Evolutionary conservation across 2,888 invertebrate species (phyloP), one percentile per base, ranked within the genome.

Genomic region (Lithophane socia): DNA sequence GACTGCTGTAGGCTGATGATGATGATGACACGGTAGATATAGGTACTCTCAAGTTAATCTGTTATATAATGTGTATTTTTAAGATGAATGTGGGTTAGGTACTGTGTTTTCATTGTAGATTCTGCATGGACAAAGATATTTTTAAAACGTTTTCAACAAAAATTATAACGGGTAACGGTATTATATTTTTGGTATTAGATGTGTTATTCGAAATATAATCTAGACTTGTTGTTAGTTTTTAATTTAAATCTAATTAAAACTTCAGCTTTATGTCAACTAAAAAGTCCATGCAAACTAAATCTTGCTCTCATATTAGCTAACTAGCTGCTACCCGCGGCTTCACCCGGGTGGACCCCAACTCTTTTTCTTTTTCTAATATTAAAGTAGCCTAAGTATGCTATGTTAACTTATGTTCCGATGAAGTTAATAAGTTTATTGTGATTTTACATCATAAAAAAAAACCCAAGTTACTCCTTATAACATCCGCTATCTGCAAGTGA

Each of bases 31-130:
- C n/a, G 3, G 4, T 16, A n/a, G 3, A 2, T 16, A n/a, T 16
- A n/a, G 21, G 7, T 21, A 29, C 21, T 37, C 29, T 18, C 7
- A 24, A 24, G 18, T 42, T 9, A 72, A 24, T 42, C 0, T 24
- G 24, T 54, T 49, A 49, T 68, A 8, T n/a, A n/a, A 71, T 12
- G 16, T 16, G 47, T 71, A 18, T 49, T 71, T 69, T 71, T 42
- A 9, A 37, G 9, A 70, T 52, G 18, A 42, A 42, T 54, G 18
- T 24, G 3, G n/a, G 16, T 13, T 24, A 13, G 24, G 24, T 24
- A 24, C 24, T 56, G 16, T 24, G 58, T 60, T 60, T 60, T 60
- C 24, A 58, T 58, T 13, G 12, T n/a, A 58, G 56, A 58, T 58
- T 58, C 3, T 54, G 10, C 24, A 24, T 13, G 2, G n/a, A 58